phyloP scores from a whole-genome alignment of 2,888 invertebrate species.

The Leucophenga maculata region DNA sequence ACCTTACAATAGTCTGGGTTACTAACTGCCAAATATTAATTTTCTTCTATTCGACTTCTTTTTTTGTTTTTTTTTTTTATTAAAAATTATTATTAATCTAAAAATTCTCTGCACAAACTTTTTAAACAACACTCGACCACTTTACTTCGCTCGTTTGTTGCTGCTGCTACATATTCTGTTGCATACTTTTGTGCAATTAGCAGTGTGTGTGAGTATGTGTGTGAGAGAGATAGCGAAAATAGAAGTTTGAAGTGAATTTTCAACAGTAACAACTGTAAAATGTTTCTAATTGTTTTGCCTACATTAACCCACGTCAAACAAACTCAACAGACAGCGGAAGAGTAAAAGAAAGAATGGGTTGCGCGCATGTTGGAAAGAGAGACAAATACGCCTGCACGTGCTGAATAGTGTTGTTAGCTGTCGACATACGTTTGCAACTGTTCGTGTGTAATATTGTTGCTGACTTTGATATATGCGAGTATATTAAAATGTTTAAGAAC shows the following conservation, averaged over 20 bases:
- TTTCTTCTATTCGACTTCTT: neutral
- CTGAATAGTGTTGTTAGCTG: neutral
- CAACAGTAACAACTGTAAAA: conserved; percentile 49
- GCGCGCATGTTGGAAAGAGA: conserved; percentile 34
- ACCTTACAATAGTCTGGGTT: no score
- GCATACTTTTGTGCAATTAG: conserved; percentile 39
- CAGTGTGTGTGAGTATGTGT: no score
- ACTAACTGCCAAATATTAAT: no score
- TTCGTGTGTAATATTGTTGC: conserved; percentile 20
- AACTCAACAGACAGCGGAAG: conserved; percentile 41
- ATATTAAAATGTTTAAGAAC: conserved; percentile 53
- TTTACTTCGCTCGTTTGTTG: conserved; percentile 22
- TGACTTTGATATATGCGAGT: conserved; percentile 50
- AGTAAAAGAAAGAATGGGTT: no score
- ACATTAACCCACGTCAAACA: conserved; percentile 51
- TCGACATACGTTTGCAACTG: neutral
- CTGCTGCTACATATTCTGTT: conserved; percentile 33
- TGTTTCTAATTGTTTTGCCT: conserved; percentile 62
- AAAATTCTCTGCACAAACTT: no score
- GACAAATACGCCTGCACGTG: neutral
- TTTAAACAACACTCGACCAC: neutral
- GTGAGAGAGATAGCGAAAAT: conserved; percentile 19
- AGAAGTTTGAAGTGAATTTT: conserved; percentile 34
- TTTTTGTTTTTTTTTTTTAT: conserved; percentile 27
- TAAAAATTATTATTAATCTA: no score